Base-by-base conservation (phyloP, 35 echinoderm and acorn worm genomes). In the Stichopus chloronotus region DNA sequence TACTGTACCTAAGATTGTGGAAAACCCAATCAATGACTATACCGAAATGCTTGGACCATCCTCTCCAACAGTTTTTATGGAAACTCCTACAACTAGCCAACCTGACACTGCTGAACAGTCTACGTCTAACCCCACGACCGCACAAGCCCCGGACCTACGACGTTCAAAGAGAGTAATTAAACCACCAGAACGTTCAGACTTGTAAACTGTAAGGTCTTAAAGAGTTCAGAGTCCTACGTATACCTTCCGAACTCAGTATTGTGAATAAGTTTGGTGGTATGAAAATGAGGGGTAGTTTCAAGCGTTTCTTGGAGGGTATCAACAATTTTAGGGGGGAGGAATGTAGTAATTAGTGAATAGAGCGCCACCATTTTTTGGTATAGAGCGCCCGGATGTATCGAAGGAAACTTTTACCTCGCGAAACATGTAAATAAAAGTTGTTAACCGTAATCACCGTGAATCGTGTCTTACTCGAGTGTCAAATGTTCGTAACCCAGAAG, bases 111-210 rank as follows among this genome's bases (percentile, higher is more conserved):
- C 78, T 11, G 43, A n/a, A 81, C 2, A 0, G 2, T 23, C 78
- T 81, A n/a, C 78, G 12, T 2, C 43, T n/a, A 52, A 81, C 19
- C 2, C 23, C 4, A 81, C 78, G 0, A 81, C 0, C 43, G 9
- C 78, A 81, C 1, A n/a, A 81, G 78, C 43, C 11, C 78, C n/a
- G 23, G 78, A 52, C 10, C 23, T 81, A 17, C 78, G 43, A 81
- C 9, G 78, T 0, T 43, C 30, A 43, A 43, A 43, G 30, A 43
- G 30, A 43, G 25, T 9, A n/a, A 25, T 81, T 81, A 81, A 52
- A 81, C 78, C 78, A 81, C 78, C 78, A 10, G 78, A 81, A 81
- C 78, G 78, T 81, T 81, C 5, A 25, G 43, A 52, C 78, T 52
- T 81, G 78, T 81, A 52, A 81, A 71, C 30, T 3, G 30, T 43